Conservation (phyloP, 1,140 invertebrate genomes). For the Ooceraea biroi region DNA sequence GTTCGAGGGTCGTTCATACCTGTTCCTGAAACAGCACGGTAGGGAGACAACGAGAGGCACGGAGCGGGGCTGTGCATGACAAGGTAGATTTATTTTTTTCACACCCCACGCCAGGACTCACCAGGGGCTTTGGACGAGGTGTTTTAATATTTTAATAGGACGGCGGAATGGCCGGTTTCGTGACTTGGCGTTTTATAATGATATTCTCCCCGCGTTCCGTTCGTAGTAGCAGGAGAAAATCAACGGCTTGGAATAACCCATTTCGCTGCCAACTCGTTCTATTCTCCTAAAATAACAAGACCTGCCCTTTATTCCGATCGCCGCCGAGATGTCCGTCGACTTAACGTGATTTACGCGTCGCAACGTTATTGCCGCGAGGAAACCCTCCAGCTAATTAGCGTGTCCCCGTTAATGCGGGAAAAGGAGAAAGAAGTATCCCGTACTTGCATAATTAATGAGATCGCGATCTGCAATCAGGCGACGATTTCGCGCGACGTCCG, state of each 20-base stretch:
- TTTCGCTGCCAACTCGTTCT: conserved; percentile 77
- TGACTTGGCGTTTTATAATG: conserved; percentile 86
- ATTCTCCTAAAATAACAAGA: conserved; percentile 76
- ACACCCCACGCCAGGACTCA: conserved; percentile 81
- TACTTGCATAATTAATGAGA: conserved; percentile 24
- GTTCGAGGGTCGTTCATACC: conserved; percentile 75
- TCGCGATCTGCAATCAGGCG: neutral
- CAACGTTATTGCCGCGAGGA: conserved; percentile 46
- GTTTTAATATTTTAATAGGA: conserved; percentile 87
- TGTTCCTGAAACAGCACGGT: conserved; percentile 73
- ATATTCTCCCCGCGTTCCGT: conserved; percentile 85
- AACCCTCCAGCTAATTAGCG: conserved; percentile 44
- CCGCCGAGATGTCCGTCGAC: conserved; percentile 38
- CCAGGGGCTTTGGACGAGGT: conserved; percentile 82
- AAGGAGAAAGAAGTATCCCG: neutral
- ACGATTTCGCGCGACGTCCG: neutral
- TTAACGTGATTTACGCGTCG: conserved; percentile 62
- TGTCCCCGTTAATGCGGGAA: conserved; percentile 24
- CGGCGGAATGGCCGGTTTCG: conserved; percentile 84
- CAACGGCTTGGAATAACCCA: conserved; percentile 82
- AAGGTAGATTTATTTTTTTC: conserved; percentile 86
- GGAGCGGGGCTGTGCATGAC: conserved; percentile 84
- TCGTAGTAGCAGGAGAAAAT: conserved; percentile 81
- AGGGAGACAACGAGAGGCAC: conserved; percentile 80
- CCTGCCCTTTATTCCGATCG: conserved; percentile 69